Evolutionary conservation across 2,113 vertebrate genomes (phyloP), one percentile per base, ranked within the genome.

Genomic region (Anseranas semipalmata): DNA sequence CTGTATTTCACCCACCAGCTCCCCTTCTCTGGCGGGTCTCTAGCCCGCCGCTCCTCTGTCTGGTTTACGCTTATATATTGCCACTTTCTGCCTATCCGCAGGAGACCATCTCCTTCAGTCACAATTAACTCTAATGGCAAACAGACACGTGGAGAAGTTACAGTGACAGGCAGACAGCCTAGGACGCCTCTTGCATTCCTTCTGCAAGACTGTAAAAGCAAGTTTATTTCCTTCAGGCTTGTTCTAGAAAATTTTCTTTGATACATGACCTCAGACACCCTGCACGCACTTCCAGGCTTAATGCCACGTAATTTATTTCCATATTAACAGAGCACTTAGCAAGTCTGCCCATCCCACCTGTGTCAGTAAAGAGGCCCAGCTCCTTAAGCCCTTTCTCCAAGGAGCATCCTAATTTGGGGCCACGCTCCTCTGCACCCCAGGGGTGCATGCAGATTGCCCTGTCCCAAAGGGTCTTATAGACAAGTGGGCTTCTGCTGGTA

Each of bases 41-140:
- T 37, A 41, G 12, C 0, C 0, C 22, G 68, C n/a, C 2, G 0
- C 68, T 80, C 63, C 27, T 52, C 4, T 0, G 20, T 71, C 73
- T 50, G 30, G 20, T 39, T 80, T 78, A 59, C 0, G 0, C 12
- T 80, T n/a, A 35, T 8, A 28, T 17, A 37, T 58, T 16, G 7
- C n/a, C 45, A n/a, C 46, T 81, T 87, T 89, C 87, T 75, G 37
- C 37, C 52, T 59, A 18, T 41, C 1, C 3, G 68, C 73, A 48
- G 76, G 55, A 66, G 50, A n/a, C 0, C 0, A 0, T 37, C 41
- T 63, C 65, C 63, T 83, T 84, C 59, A 20, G 46, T 35, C 66
- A 21, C 68, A 33, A 30, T 28, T 67, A 77, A 45, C n/a, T 65
- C 35, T 14, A 48, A 52, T 41, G 41, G 65, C 65, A 62, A 53